Evolutionary conservation across 2,888 invertebrate genomes (phyloP).

Genomic region (Tyria jacobaeae): DNA sequence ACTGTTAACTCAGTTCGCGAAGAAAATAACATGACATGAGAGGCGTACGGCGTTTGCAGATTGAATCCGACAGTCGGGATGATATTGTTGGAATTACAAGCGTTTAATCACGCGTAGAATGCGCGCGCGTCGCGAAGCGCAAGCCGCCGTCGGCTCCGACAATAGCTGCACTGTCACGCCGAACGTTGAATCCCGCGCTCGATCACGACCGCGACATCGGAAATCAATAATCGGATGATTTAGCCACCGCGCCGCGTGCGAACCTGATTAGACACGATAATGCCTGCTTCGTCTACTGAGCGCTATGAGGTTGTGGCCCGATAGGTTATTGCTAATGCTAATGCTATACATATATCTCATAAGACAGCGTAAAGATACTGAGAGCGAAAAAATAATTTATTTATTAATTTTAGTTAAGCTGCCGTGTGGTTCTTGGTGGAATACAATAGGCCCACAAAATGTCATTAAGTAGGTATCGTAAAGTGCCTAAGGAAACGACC

Average conservation of each 20-base stretch:
- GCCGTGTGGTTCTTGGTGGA: too few relatives aligned
- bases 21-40: conserved; percentile 68
- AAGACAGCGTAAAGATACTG: too few relatives aligned
- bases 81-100: conserved; percentile 85
- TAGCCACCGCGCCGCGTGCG: conserved; percentile 86
- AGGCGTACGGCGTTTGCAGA: conserved; percentile 64
- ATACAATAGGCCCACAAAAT: too few relatives aligned
- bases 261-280: conserved; percentile 86
- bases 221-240: conserved; percentile 87
- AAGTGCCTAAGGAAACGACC: too few relatives aligned
- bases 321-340: conserved; percentile 79
- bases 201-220: conserved; percentile 86
- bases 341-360: conserved; percentile 76
- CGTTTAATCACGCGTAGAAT: conserved; percentile 82
- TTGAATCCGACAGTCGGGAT: conserved; percentile 78
- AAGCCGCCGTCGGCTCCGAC: conserved; percentile 71
- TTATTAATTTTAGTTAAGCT: too few relatives aligned
- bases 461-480: too few relatives aligned
- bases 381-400: too few relatives aligned
- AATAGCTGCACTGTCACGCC: conserved; percentile 82
- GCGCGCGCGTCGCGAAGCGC: conserved; percentile 69
- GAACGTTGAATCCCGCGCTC: conserved; percentile 76
- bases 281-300: conserved; percentile 72
- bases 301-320: conserved; percentile 67
- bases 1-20: conserved; percentile 44